Conservation (phyloP, 2,113 vertebrate genomes). For the Diglossa brunneiventris region DNA sequence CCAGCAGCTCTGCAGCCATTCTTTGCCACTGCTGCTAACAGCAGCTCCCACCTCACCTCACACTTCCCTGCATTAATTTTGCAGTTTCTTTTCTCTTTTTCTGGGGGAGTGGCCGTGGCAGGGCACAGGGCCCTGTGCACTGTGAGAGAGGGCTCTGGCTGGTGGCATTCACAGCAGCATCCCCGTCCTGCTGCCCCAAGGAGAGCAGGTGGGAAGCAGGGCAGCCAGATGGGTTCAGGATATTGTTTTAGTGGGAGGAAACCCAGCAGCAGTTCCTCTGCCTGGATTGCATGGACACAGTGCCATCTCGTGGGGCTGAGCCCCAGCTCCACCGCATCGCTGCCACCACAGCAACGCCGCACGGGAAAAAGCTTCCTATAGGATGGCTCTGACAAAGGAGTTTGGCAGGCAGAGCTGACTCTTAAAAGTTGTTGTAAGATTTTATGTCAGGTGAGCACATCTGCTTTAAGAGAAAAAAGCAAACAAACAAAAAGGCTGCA, state of each 20-base stretch:
- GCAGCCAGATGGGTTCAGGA: accelerated
- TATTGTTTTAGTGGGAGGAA: not conserved
- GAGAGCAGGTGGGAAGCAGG: not conserved
- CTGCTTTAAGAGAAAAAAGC: not conserved
- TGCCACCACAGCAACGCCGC: accelerated
- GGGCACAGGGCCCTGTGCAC: accelerated
- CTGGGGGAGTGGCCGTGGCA: accelerated
- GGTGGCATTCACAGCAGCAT: too few relatives aligned
- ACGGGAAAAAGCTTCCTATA: accelerated
- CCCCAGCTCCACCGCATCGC: accelerated
- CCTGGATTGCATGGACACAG: constrained; percentile 9
- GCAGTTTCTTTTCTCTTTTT: too few relatives aligned
- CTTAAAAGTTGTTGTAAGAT: not conserved
- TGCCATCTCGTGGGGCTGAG: constrained; percentile 68
- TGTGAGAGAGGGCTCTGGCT: not conserved
- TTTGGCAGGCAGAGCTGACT: not conserved
- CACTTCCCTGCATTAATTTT: not conserved
- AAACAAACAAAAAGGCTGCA: not conserved
- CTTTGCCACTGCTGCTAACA: not conserved
- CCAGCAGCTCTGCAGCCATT: not conserved
- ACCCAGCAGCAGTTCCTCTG: not conserved
- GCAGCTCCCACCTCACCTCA: not conserved
- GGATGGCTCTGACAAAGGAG: not conserved
- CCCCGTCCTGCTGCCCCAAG: not conserved
- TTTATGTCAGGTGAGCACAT: not conserved